phyloP scores from a whole-genome alignment of 1,140 invertebrate species.

The Eulimnadia texana region DNA sequence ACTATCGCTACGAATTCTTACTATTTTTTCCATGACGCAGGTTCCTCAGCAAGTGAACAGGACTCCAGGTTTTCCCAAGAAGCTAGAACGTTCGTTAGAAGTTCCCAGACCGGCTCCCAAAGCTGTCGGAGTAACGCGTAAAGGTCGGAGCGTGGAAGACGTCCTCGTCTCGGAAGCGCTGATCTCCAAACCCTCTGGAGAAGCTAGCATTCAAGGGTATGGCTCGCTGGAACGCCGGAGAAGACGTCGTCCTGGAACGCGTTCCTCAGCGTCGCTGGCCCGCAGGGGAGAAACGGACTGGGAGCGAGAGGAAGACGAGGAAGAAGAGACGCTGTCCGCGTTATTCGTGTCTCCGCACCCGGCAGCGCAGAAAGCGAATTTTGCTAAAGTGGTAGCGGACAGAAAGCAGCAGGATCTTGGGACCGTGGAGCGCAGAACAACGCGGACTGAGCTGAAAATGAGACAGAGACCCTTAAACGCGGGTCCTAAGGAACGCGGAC shows the following conservation, averaged over 20 bases:
- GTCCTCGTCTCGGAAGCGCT: neutral
- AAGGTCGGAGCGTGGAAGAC: constrained; percentile 15
- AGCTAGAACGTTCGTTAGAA: neutral
- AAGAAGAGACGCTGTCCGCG: constrained; percentile 4
- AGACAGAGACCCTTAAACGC: constrained; percentile 9
- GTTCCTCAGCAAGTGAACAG: constrained; percentile 9
- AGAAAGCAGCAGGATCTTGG: neutral
- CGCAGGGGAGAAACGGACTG: constrained; percentile 17
- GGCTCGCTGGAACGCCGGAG: constrained; percentile 15
- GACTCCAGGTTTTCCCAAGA: neutral
- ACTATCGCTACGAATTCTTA: no score
- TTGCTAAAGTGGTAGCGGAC: neutral
- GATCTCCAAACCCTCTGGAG: neutral
- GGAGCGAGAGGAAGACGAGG: constrained; percentile 16
- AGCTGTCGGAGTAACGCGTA: neutral
- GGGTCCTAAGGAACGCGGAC: constrained; percentile 20
- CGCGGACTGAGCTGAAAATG: no score
- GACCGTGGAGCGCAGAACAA: neutral
- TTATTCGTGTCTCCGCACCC: neutral
- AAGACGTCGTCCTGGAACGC: constrained; percentile 4
- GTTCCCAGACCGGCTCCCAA: neutral
- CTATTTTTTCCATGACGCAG: no score
- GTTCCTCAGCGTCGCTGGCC: neutral
- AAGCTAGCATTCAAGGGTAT: constrained; percentile 7
- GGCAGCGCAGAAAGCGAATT: neutral